Evolutionary conservation across 2,888 invertebrate genomes (phyloP), one percentile per base, ranked within the genome.

Genomic region (Neelides folsomi): DNA sequence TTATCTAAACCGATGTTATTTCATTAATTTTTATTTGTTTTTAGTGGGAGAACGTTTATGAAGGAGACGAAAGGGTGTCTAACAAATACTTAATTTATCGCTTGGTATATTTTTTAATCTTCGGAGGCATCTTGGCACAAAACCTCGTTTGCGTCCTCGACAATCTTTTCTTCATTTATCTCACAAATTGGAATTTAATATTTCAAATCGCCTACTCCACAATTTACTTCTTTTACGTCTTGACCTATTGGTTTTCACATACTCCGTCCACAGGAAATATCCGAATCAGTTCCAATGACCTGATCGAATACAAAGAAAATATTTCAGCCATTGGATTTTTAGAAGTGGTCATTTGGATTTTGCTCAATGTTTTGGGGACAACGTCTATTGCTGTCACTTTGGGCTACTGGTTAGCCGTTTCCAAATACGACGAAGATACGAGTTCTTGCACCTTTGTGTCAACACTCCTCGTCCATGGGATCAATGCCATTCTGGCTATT

Each of bases 401-500:
- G 18, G 52, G 52, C 8, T 52, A 48, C 39, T 52, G 52, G 52
- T 6, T 19, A 20, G 43, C 48, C 35, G 44, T 52, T 16, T 52
- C 36, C 47, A 20, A 37, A n/a, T 20, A 40, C 15, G 15, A 34
- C 41, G 19, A 42, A 2, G n/a, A 34, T 2, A 47, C 34, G 20
- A 18, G 27, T 15, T 7, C n/a, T 12, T 12, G 35, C 5, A 19
- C 10, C 20, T 15, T 48, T 36, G 7, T 47, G 8, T 35, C 42
- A 10, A 47, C 43, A 20, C 13, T 52, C 27, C 42, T 44, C 2
- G 34, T 18, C 16, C 52, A 52, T 48, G 52, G 52, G n/a, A 38
- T 52, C 27, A 52, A 52, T 34, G 52, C 52, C 2, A 10, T 52
- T 13, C 36, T 52, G 16, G 47, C 52, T 13, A 18, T 52, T 4